phyloP scores from a whole-genome alignment of 1,140 invertebrate genomes.

The Leptopilina boulardi region DNA sequence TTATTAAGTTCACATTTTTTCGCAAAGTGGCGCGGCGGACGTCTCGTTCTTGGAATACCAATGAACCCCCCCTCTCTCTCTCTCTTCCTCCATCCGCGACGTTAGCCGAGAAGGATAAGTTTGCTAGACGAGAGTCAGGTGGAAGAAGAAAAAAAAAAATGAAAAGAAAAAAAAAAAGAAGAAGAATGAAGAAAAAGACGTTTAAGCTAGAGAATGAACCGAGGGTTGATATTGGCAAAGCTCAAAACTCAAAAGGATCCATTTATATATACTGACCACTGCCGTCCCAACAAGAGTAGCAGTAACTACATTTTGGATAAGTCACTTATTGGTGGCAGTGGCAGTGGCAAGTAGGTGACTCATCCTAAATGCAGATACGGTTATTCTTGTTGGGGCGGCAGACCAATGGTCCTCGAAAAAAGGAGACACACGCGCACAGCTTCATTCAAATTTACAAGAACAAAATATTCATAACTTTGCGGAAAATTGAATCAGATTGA shows the following conservation, averaged over 20 bases:
- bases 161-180: background rate
- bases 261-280: too few relatives aligned
- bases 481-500: background rate
- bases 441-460: background rate
- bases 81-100: conserved; percentile 50
- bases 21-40: conserved; percentile 69
- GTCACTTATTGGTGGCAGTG: too few relatives aligned
- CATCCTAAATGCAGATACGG: too few relatives aligned
- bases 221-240: conserved; percentile 21
- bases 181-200: too few relatives aligned
- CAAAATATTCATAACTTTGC: background rate
- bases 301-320: too few relatives aligned
- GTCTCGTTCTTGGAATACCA: conserved; percentile 68
- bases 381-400: too few relatives aligned
- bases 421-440: too few relatives aligned
- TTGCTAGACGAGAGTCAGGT: conserved; percentile 32
- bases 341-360: too few relatives aligned
- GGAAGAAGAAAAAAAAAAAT: background rate
- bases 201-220: background rate
- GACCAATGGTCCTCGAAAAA: background rate
- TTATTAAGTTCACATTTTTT: conserved; percentile 77
- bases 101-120: conserved; percentile 46
- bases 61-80: conserved; percentile 63
- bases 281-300: too few relatives aligned
- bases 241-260: background rate